A percentile compares a stretch with the other conserved stretches of the same genome.
Conservation (phyloP, 37 sponge, comb jelly and placozoan genomes). For the Ephydatia muelleri region DNA sequence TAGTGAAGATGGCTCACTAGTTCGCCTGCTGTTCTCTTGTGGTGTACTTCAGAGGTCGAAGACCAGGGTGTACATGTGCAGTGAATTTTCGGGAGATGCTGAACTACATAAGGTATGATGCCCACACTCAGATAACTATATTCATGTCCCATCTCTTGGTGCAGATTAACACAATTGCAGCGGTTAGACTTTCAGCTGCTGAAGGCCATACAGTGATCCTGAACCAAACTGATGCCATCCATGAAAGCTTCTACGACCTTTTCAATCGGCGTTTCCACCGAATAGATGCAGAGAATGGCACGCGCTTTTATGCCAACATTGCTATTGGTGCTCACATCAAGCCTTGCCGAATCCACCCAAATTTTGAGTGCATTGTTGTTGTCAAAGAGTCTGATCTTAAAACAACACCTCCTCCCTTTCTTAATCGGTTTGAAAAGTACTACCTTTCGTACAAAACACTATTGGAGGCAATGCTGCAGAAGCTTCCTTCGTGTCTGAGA, state of each 20-base stretch:
- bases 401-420: conserved; percentile 81
- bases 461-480: conserved; percentile 59
- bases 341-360: conserved; percentile 75
- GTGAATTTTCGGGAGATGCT: conserved; percentile 83
- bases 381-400: conserved; percentile 72
- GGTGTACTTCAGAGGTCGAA: conserved; percentile 57
- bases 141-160: background rate
- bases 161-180: conserved; percentile 78
- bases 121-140: background rate
- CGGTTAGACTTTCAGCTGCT: conserved; percentile 72
- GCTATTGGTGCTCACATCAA: conserved; percentile 85
- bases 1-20: conserved; percentile 75
- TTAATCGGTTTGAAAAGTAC: conserved; percentile 92
- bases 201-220: conserved; percentile 85
- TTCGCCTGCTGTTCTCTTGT: conserved; percentile 69
- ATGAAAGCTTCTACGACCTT: conserved; percentile 91
- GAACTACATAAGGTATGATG: conserved; percentile 68
- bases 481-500: conserved; percentile 71
- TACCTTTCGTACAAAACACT: conserved; percentile 60
- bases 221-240: conserved; percentile 85
- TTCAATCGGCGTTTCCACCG: conserved; percentile 83
- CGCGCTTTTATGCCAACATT: conserved; percentile 82
- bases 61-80: conserved; percentile 66
- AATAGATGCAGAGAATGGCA: conserved; percentile 59
- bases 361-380: conserved; percentile 84